Conservation (phyloP, 2,797 vertebrate species). For the Luscinia megarhynchos region DNA sequence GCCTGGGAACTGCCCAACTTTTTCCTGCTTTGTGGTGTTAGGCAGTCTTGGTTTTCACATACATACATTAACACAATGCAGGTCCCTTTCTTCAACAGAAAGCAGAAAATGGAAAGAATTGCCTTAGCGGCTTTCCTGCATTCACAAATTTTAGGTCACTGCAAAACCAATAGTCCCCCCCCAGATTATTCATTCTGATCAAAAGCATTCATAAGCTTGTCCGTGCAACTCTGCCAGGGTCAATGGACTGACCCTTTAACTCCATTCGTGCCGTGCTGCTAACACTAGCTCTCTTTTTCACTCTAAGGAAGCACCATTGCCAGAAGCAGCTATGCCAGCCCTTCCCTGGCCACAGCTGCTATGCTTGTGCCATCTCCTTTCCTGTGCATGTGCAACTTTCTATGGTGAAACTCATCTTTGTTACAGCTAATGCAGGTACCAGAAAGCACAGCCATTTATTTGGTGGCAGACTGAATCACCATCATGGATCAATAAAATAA, state of each 20-base stretch:
- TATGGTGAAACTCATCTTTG: accelerated
- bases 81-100: neutral
- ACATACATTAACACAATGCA: neutral
- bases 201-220: neutral
- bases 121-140: neutral
- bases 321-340: neutral
- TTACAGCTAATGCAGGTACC: neutral
- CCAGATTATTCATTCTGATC: neutral
- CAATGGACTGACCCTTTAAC: neutral
- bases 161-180: neutral
- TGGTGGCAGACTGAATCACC: neutral
- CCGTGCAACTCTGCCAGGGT: neutral
- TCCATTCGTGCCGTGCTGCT: neutral
- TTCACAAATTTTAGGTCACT: neutral
- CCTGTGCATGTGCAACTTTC: neutral
- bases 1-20: neutral
- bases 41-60: neutral
- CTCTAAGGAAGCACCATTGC: neutral
- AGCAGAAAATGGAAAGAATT: neutral
- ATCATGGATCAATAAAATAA: neutral
- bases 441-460: neutral
- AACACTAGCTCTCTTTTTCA: neutral
- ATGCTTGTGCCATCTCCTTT: neutral
- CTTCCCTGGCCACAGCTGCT: neutral
- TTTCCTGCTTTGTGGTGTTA: neutral